Percentiles rank a stretch among this genome's conserved stretches.
These are phyloP conservation scores for Timandra comae DNA, from an alignment of 2,888 invertebrate species.

Conservation along the genomic window DNA sequence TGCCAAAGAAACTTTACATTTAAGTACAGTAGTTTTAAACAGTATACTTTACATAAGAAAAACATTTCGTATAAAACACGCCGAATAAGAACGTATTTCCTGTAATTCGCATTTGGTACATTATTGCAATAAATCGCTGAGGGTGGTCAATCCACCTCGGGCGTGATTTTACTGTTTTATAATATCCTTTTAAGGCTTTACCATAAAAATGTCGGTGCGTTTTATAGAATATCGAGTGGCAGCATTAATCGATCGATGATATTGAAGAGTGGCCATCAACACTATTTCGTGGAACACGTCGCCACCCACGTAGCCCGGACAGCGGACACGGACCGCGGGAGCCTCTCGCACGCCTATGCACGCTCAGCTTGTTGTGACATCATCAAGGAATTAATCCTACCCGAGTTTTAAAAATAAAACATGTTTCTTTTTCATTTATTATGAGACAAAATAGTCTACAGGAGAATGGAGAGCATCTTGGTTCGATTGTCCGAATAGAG, in stretches of 20 bases:
- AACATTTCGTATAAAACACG: too few species aligned
- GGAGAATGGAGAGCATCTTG: slow-evolving; percentile 14
- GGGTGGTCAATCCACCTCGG: slow-evolving; percentile 19
- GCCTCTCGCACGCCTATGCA: slow-evolving; percentile 32
- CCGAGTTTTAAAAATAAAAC: slow-evolving; percentile 12
- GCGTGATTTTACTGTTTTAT: slow-evolving; percentile 20
- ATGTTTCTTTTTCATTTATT: slow-evolving; percentile 4
- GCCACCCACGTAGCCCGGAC: slow-evolving; percentile 64
- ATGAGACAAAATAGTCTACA: slow-evolving; percentile 12
- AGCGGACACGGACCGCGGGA: slow-evolving; percentile 33
- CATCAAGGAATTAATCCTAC: slow-evolving; percentile 24
- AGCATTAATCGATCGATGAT: slow-evolving; percentile 45
- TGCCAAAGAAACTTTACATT: too few species aligned
- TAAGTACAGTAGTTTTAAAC: too few species aligned
- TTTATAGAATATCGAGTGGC: slow-evolving; percentile 41
- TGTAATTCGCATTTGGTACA: too few species aligned
- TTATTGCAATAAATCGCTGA: slow-evolving; percentile 12
- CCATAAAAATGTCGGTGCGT: slow-evolving; percentile 16
- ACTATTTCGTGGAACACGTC: slow-evolving; percentile 62
- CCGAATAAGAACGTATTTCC: too few species aligned
- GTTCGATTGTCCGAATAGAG: slow-evolving; percentile 8
- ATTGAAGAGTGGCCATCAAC: slow-evolving; percentile 45
- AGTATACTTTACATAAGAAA: too few species aligned
- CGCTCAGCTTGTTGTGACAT: slow-evolving; percentile 40
- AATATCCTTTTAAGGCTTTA: slow-evolving; percentile 16